Percentiles rank a stretch among this genome's conserved stretches.
These are phyloP conservation scores for Griposia aprilina DNA, from an alignment of 2,888 invertebrate species.

Conservation along the genomic window DNA sequence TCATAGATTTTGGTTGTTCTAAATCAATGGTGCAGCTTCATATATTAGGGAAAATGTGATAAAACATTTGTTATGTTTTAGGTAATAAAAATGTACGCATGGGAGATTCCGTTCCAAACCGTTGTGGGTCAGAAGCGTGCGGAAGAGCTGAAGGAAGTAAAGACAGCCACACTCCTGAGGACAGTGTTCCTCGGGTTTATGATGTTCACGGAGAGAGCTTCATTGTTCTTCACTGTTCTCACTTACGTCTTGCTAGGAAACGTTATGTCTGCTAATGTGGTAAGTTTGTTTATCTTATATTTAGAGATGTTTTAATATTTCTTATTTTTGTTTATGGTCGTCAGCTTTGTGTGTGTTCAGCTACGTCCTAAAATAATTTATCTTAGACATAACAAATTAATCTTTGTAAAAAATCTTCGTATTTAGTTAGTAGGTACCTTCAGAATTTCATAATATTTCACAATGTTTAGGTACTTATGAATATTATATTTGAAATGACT, in stretches of 20 bases:
- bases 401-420: background rate
- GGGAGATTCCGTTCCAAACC: constrained; percentile 97
- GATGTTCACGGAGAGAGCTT: constrained; percentile 95
- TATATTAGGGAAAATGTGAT: background rate
- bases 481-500: background rate
- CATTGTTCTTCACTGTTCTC: constrained; percentile 94
- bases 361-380: background rate
- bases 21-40: no score
- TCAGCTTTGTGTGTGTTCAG: background rate
- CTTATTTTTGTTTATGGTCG: background rate
- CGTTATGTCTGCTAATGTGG: constrained; percentile 93
- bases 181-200: constrained; percentile 94
- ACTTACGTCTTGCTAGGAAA: constrained; percentile 92
- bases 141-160: constrained; percentile 90
- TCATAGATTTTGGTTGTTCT: background rate
- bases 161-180: constrained; percentile 91
- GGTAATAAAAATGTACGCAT: constrained; percentile 99
- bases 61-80: constrained; percentile 74
- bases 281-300: constrained; percentile 75
- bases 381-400: background rate
- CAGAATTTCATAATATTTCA: background rate
- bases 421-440: background rate
- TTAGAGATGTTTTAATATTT: constrained; percentile 35
- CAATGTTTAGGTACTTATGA: background rate
- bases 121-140: constrained; percentile 93